Evolutionary conservation across 64 coral and sea anemone genomes (phyloP).

Genomic region (Anthopleura sola): DNA sequence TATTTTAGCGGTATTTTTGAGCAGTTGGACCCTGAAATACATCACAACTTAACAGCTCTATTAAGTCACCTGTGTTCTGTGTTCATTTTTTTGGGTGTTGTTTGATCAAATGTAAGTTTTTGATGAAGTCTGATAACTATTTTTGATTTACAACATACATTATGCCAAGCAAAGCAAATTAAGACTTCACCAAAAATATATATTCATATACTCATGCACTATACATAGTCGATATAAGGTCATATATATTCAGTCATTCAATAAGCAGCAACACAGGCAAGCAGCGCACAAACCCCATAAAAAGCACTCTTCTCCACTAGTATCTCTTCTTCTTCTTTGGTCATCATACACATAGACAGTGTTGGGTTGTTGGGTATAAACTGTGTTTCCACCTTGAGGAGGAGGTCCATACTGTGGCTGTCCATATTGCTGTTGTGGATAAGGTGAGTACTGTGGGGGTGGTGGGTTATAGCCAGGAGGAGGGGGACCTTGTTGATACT

Average conservation of each 20-base stretch:
- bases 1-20: too few species aligned
- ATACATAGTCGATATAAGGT: too few species aligned
- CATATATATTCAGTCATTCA: neutral
- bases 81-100: too few species aligned
- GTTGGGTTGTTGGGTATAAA: slow-evolving; percentile 28
- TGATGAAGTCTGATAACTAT: too few species aligned
- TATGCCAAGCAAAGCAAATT: too few species aligned
- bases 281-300: slow-evolving; percentile 27
- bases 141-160: too few species aligned
- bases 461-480: neutral
- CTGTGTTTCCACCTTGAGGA: neutral
- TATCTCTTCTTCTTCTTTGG: neutral
- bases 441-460: slow-evolving; percentile 5
- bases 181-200: too few species aligned
- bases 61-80: too few species aligned
- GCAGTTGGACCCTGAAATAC: too few species aligned
- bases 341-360: slow-evolving; percentile 29
- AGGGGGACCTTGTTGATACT: slow-evolving; percentile 3
- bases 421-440: slow-evolving; percentile 14
- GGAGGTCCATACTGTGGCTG: slow-evolving; percentile 36
- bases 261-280: slow-evolving; percentile 18
- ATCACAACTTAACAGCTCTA: too few species aligned
- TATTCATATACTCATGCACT: too few species aligned
- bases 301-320: slow-evolving; percentile 32
- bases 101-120: too few species aligned